Evolutionary conservation across 2,888 invertebrate genomes (phyloP), one percentile per base, ranked within the genome.

Genomic region (Trichogramma evanescens): DNA sequence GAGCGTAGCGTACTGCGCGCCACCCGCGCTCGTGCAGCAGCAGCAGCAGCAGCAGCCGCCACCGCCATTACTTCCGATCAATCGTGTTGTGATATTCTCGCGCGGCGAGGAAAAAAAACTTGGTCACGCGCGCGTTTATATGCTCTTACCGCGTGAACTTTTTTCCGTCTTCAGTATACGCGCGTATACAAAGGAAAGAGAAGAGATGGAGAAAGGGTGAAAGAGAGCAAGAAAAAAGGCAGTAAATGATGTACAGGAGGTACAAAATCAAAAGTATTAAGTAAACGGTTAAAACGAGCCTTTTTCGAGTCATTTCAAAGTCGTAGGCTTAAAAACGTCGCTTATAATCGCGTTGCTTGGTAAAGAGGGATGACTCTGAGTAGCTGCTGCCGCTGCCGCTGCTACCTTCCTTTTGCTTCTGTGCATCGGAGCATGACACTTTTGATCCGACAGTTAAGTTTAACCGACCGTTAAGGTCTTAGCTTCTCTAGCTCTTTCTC

Each of bases 381-480:
- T 56, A 54, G 54, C 59, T 59, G 42, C 53, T 55, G 13, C 60
- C 58, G 57, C 13, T 51, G 49, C 50, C 42, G 38, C 44, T 46
- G 44, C 39, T 45, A 4, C 9, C 48, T n/a, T 8, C 54, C 50
- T 41, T 62, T 55, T 53, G 49, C 46, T 26, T 43, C 40, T 59
- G 66, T 62, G 67, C 70, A 72, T 71, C 70, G 68, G 66, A 69
- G 69, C 72, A 68, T 70, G 67, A 62, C 64, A 68, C 69, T 71
- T 73, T 72, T 72, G 71, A 72, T 71, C 71, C 70, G 70, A 67
- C 70, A 69, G 69, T 71, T 69, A 72, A 70, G 71, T 70, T 73
- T 71, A 72, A 73, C 71, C 70, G 69, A 68, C 66, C 68, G 68
- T 71, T 67, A 68, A 69, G 26, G 68, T 69, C 69, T 69, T 67